Evolutionary conservation across 2,113 vertebrate genomes (phyloP).

Genomic region (Sminthopsis crassicaudata): DNA sequence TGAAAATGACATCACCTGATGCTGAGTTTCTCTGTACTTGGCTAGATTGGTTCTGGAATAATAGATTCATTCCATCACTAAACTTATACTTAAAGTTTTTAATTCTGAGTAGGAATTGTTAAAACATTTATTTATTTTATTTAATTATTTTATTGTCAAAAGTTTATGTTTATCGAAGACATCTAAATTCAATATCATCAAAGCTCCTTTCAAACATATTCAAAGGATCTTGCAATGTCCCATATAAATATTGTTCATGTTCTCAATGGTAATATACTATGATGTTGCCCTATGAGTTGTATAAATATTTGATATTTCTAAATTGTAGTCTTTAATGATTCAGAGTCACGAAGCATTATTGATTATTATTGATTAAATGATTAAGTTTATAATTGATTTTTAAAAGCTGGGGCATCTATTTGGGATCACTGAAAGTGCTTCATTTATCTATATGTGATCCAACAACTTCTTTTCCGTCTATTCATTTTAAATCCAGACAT

Average conservation of each 20-base stretch:
- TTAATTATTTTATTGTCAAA: not conserved
- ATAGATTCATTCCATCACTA: not conserved
- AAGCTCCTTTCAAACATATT: not conserved
- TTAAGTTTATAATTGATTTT: not conserved
- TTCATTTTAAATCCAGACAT: constrained; percentile 19
- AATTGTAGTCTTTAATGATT: not conserved
- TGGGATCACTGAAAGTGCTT: not conserved
- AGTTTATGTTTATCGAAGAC: not conserved
- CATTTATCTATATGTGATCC: not conserved
- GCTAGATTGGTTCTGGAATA: not conserved
- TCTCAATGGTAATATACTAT: not conserved
- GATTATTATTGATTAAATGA: too few species aligned
- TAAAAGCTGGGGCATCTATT: not conserved
- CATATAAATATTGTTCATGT: not conserved
- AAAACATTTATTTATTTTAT: not conserved
- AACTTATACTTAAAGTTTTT: not conserved
- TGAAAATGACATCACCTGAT: not conserved
- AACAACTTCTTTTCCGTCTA: not conserved
- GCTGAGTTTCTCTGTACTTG: not conserved
- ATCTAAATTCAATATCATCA: not conserved
- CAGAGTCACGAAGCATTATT: not conserved
- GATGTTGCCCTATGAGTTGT: not conserved
- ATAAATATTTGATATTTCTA: not conserved
- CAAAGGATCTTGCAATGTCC: not conserved
- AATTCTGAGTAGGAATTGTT: not conserved